A percentile compares a stretch with the other conserved stretches of the same genome.
phyloP scores from a whole-genome alignment of 2,113 vertebrate genomes.

The Gymnorhina tibicen region DNA sequence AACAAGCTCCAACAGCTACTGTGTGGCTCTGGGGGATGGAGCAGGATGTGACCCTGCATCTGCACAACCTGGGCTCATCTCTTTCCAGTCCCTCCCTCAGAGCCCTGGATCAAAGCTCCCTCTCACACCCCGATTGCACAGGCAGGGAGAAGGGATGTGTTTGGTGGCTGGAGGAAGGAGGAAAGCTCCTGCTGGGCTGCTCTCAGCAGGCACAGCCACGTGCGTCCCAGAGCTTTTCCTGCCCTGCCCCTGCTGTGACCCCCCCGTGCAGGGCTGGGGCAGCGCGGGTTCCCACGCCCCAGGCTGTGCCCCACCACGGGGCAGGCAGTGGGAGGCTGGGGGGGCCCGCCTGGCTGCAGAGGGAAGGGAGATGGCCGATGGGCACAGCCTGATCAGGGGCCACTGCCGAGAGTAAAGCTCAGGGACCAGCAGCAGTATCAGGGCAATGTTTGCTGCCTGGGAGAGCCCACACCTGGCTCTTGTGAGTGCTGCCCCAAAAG shows the following conservation, averaged over 20 bases:
- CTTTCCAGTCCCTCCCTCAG: neutral
- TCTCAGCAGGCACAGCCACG: neutral
- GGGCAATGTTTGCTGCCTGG: neutral
- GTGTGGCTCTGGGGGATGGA: neutral
- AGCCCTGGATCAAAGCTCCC: conserved; percentile 32
- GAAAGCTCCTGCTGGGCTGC: neutral
- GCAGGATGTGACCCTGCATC: neutral
- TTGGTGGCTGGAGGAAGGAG: neutral
- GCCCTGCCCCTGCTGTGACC: neutral
- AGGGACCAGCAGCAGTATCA: neutral
- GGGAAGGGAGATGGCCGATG: rapidly evolving
- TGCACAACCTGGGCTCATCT: neutral
- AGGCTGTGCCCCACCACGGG: too few species aligned
- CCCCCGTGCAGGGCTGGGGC: neutral
- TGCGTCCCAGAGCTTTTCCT: neutral
- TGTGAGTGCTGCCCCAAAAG: neutral
- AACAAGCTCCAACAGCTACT: neutral
- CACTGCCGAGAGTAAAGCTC: neutral
- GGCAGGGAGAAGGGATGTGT: neutral
- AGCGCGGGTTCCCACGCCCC: neutral
- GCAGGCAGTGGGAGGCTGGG: neutral
- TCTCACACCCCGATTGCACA: neutral
- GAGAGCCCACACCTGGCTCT: neutral
- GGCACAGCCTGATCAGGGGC: neutral
- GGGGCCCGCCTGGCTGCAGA: neutral